A percentile compares a stretch with the other conserved stretches of the same genome.
phyloP scores from a whole-genome alignment of 2,888 invertebrate species.

The Rapana venosa region DNA sequence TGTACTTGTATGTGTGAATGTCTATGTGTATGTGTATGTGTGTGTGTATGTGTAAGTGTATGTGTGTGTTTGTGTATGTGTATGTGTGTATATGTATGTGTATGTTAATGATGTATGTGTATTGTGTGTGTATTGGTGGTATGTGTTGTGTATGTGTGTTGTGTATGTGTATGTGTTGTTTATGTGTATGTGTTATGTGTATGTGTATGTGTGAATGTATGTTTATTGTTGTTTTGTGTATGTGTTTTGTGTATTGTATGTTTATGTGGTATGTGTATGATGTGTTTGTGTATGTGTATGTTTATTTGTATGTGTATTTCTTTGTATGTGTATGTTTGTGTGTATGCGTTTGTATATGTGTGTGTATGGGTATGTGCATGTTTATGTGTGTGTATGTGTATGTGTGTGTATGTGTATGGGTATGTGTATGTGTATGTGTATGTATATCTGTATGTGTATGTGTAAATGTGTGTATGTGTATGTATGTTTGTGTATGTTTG shows the following conservation, averaged over 20 bases:
- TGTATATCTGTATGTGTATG: not conserved
- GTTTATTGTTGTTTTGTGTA: too few species aligned
- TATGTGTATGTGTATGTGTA: not conserved
- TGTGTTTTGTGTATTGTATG: too few species aligned
- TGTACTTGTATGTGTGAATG: too few species aligned
- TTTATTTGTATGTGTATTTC: too few species aligned
- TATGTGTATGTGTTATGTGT: too few species aligned
- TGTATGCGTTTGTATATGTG: not conserved
- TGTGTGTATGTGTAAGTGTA: not conserved
- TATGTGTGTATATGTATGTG: not conserved
- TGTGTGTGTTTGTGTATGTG: not conserved
- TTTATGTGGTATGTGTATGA: too few species aligned
- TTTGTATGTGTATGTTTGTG: not conserved
- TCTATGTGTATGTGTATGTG: not conserved
- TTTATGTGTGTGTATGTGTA: not conserved
- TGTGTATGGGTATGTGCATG: not conserved
- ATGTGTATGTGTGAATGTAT: too few species aligned
- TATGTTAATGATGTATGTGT: not conserved
- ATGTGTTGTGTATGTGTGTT: too few species aligned
- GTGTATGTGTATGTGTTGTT: too few species aligned
- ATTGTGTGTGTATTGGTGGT: too few species aligned
- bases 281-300: not conserved
- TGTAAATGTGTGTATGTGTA: not conserved
- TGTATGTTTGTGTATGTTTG: not conserved
- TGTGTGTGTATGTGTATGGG: not conserved